Evolutionary conservation across 2,888 invertebrate genomes (phyloP).

Genomic region (Brenthis ino): DNA sequence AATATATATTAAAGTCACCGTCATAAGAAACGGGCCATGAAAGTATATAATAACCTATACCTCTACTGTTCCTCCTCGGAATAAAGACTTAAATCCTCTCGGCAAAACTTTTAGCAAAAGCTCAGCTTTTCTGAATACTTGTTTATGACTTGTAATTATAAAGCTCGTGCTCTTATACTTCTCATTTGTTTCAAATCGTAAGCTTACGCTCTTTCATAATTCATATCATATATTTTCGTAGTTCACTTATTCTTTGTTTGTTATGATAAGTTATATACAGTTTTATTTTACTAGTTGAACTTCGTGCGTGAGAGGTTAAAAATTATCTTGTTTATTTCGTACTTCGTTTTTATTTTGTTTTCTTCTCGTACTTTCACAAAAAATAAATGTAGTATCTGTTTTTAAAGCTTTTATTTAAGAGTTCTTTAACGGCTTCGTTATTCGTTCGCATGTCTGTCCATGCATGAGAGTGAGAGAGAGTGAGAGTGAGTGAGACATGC

Average conservation of each 20-base stretch:
- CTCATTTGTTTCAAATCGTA: slow-evolving; percentile 8
- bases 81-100: slow-evolving; percentile 11
- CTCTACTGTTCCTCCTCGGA: slow-evolving; percentile 8
- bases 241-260: slow-evolving; percentile 9
- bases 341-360: too few species aligned
- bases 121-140: slow-evolving; percentile 10
- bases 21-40: neutral
- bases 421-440: too few species aligned
- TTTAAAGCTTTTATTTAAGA: too few species aligned
- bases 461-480: too few species aligned
- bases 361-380: too few species aligned
- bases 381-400: too few species aligned
- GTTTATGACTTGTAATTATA: slow-evolving; percentile 19
- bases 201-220: neutral
- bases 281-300: neutral
- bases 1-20: neutral
- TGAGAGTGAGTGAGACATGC: too few species aligned
- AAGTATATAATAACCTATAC: neutral
- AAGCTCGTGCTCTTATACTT: neutral
- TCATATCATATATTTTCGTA: neutral
- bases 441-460: too few species aligned
- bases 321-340: neutral
- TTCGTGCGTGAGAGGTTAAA: neutral
- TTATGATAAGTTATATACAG: neutral
- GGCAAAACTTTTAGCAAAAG: slow-evolving; percentile 8